Base-by-base conservation (phyloP, 2,113 vertebrate genomes). In the Hemicordylus capensis region DNA sequence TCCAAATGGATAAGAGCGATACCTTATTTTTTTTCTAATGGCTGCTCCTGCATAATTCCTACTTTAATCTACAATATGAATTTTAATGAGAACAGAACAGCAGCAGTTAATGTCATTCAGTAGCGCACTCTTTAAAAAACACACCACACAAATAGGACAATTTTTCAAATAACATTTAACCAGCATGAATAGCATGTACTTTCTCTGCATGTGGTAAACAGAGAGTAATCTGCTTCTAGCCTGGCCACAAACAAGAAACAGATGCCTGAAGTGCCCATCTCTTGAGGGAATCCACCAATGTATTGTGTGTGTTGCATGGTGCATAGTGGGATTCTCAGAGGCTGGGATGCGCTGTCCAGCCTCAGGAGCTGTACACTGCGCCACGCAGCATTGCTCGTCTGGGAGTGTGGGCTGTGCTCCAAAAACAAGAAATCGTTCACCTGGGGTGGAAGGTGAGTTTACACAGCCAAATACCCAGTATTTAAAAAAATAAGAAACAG, bases 61-160 rank as follows among this genome's bases (percentile, higher is more conserved):
- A 8, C 31, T 67, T 84, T 83, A 83, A 83, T 83, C 73, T 84
- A 66, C 73, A 67, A 26, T 39, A 14, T 58, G 48, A 20, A 42
- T 73, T 34, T 28, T 1, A 24, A 84, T 79, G 6, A 67, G 81
- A 69, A 48, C 3, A 78, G 74, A 80, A 82, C 44, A 51, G 44
- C 44, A 39, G 48, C 63, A 11, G 34, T 58, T 26, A 77, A 56
- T 72, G 28, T 66, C 84, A 75, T 28, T 51, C 28, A 58, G 67
- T 75, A 85, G 37, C 61, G 51, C n/a, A 9, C 44, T 51, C 44
- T 46, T 12, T 19, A n/a, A n/a, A n/a, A n/a, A n/a, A n/a, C n/a
- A n/a, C n/a, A n/a, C n/a, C n/a, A n/a, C n/a, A 51, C n/a, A 64
- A 51, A 51, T 9, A 54, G 31, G 63, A 80, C 51, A 61, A 54